phyloP scores from a whole-genome alignment of 1,140 invertebrate species.

The Anastrepha obliqua region DNA sequence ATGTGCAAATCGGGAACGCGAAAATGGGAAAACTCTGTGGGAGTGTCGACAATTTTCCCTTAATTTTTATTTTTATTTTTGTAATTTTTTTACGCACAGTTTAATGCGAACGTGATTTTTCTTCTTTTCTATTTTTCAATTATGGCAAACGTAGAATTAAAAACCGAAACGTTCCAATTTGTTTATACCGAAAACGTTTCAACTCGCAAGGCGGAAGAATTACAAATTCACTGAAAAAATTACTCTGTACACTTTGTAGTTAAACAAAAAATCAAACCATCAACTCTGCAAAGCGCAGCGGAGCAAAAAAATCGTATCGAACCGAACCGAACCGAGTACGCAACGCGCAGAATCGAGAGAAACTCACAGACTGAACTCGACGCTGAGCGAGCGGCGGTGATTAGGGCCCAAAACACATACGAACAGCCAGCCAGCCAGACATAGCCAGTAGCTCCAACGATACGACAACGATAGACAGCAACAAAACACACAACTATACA shows the following conservation, averaged over 20 bases:
- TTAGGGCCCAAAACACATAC: constrained; percentile 50
- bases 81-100: constrained; percentile 3
- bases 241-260: constrained; percentile 34
- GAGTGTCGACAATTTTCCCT: constrained; percentile 18
- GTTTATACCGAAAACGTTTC: not conserved
- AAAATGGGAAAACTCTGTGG: not conserved
- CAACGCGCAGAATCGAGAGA: constrained; percentile 73
- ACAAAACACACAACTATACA: not conserved
- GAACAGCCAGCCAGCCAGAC: constrained; percentile 19
- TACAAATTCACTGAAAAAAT: not conserved
- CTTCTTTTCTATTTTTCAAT: not conserved
- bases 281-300: constrained; percentile 35
- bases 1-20: not conserved
- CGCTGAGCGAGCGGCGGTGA: constrained; percentile 63
- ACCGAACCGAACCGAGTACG: constrained; percentile 57
- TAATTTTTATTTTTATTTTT: not conserved
- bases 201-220: constrained; percentile 40
- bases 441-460: constrained; percentile 41
- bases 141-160: constrained; percentile 51
- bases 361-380: constrained; percentile 73
- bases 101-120: not conserved
- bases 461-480: constrained; percentile 1
- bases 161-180: constrained; percentile 11
- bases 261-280: constrained; percentile 33
- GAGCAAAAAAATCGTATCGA: constrained; percentile 55